Percentiles rank a stretch among this genome's conserved stretches.
Evolutionary conservation across 2,113 vertebrate genomes (phyloP).

Genomic region (Vulpes ferrilata): DNA sequence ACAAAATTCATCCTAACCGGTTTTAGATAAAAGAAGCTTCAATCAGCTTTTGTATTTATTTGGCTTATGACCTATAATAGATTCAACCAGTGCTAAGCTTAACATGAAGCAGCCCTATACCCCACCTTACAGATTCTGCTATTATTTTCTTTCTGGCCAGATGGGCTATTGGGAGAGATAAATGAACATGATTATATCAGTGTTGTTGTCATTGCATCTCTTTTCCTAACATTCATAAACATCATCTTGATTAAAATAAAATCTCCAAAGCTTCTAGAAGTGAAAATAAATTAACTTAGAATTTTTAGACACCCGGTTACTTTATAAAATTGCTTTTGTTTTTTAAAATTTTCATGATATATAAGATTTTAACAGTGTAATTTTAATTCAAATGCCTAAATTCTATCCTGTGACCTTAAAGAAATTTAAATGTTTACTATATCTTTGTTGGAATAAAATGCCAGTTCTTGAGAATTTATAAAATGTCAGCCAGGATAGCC

Average conservation of each 20-base stretch:
- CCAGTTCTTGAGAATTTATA: slow-evolving; percentile 71
- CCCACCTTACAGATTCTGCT: slow-evolving; percentile 16
- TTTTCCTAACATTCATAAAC: slow-evolving; percentile 53
- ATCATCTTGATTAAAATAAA: slow-evolving; percentile 66
- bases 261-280: slow-evolving; percentile 61
- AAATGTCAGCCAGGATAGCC: slow-evolving; percentile 79
- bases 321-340: slow-evolving; percentile 80
- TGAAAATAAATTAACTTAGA: slow-evolving; percentile 70
- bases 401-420: slow-evolving; percentile 78
- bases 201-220: neutral
- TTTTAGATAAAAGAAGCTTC: slow-evolving; percentile 63
- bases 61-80: neutral
- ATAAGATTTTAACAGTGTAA: slow-evolving; percentile 71
- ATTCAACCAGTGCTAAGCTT: slow-evolving; percentile 58
- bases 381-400: slow-evolving; percentile 75
- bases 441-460: slow-evolving; percentile 65
- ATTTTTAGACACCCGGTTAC: slow-evolving; percentile 72
- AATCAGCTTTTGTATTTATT: slow-evolving; percentile 64
- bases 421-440: slow-evolving; percentile 82
- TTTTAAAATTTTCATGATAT: slow-evolving; percentile 71
- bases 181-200: neutral
- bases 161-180: slow-evolving; percentile 27
- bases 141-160: slow-evolving; percentile 8
- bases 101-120: neutral
- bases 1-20: slow-evolving; percentile 43